Evolutionary conservation across 2,113 vertebrate species (phyloP).

Genomic region (Onychostoma macrolepis): DNA sequence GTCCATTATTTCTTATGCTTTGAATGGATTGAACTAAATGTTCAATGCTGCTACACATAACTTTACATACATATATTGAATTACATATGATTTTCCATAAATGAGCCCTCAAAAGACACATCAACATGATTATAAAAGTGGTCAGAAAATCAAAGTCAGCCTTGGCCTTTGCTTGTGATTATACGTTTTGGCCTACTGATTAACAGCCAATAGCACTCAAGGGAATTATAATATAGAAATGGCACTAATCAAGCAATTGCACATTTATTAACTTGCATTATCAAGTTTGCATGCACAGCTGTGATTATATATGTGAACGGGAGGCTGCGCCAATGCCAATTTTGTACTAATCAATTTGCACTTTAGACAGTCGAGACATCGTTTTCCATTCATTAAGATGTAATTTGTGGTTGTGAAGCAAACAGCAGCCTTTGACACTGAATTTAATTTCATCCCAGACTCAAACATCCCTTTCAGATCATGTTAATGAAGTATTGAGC

Average conservation of each 20-base stretch:
- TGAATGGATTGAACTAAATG: too few species aligned
- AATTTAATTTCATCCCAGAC: conserved; percentile 70
- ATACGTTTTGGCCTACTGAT: not conserved
- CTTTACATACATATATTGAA: not conserved
- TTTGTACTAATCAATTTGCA: conserved; percentile 66
- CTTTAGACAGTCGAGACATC: conserved; percentile 67
- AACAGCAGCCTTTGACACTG: conserved; percentile 68
- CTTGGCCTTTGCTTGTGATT: not conserved
- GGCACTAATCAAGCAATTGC: not conserved
- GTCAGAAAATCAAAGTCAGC: not conserved
- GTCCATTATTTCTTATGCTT: too few species aligned
- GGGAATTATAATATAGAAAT: not conserved
- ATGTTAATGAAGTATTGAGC: conserved; percentile 59
- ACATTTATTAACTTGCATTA: not conserved
- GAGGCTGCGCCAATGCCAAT: conserved; percentile 61
- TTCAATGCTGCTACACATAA: too few species aligned
- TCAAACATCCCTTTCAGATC: conserved; percentile 64
- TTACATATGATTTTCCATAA: not conserved
- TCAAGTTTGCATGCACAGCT: not conserved
- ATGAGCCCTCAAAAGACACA: not conserved
- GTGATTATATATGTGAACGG: not conserved
- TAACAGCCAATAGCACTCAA: not conserved
- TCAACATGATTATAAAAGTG: not conserved
- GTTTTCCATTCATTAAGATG: conserved; percentile 72
- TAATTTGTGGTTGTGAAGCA: conserved; percentile 73